Base-by-base conservation (phyloP, 2,113 vertebrate genomes). In the Ophiodon elongatus region DNA sequence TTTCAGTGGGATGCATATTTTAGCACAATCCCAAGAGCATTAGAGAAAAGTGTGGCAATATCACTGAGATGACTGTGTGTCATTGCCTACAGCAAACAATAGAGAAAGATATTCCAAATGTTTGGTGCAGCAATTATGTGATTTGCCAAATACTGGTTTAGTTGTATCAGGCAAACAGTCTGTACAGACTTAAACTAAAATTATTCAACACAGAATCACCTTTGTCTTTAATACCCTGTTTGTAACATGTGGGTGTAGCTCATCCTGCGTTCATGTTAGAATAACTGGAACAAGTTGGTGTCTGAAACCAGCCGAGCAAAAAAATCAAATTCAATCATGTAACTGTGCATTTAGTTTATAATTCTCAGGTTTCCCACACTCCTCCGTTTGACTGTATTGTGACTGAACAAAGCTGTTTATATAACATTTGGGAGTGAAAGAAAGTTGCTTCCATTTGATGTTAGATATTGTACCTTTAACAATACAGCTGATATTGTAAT, bases 1-100 rank as follows among this genome's bases (percentile, higher is more conserved):
- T 27, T 70, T 86, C 63, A 47, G 69, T 41, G 33, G 63, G 47
- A 85, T 79, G 62, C 56, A 80, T 85, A 80, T 85, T 90, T 87
- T 80, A 84, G n/a, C 59, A 60, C 45, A 52, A 31, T 85, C 82
- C 84, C 77, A 79, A 0, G 52, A 84, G 89, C 19, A 68, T 75
- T 76, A 33, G 9, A 87, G 60, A 63, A 65, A 83, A 70, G 5
- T 73, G 66, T 74, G 65, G 41, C 27, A 35, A 79, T 64, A 41
- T 72, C 31, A 64, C 35, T 82, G 56, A 88, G 71, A 71, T 4
- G 4, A 57, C 65, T 66, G 27, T 65, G 37, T 65, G 69, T 50
- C 71, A 47, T 35, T 73, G 45, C 29, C 15, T 45, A 52, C 54
- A 56, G 52, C 73, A 73, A 37, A 72, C 43, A 79, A 62, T n/a